Conservation (phyloP, 2,888 invertebrate species). For the Chrysotoxum bicinctum region DNA sequence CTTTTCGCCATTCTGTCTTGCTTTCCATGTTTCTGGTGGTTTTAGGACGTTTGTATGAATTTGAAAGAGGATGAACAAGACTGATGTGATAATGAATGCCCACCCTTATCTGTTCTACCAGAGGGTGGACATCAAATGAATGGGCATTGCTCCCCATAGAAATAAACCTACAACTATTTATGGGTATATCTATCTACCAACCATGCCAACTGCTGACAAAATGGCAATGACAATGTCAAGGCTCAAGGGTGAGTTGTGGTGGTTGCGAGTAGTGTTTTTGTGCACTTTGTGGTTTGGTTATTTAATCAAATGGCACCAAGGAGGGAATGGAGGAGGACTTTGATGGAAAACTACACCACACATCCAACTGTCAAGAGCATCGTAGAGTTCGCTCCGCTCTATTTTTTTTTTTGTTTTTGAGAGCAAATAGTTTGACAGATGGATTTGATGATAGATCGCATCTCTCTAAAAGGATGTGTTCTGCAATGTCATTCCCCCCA, state of each 20-base stretch:
- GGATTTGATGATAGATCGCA: constrained; percentile 53
- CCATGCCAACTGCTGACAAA: constrained; percentile 13
- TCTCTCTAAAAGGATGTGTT: constrained; percentile 1
- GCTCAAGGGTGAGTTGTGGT: constrained; percentile 63
- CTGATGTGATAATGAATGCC: constrained; percentile 41
- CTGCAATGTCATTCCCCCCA: constrained; percentile 15
- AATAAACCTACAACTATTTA: background rate
- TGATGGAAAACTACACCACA: constrained; percentile 18
- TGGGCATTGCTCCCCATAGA: constrained; percentile 41
- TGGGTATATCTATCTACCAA: background rate
- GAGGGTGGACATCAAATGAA: constrained; percentile 61
- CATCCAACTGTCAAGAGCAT: constrained; percentile 43
- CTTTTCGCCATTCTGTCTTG: constrained; percentile 29
- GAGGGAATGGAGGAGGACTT: background rate
- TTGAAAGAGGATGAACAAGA: constrained; percentile 36
- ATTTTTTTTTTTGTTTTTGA: constrained; percentile 23
- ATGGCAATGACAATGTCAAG: constrained; percentile 56
- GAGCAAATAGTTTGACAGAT: constrained; percentile 61
- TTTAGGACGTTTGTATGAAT: constrained; percentile 38
- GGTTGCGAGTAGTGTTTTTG: constrained; percentile 48
- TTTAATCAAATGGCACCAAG: constrained; percentile 52
- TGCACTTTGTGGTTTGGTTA: constrained; percentile 57
- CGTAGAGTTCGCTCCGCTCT: constrained; percentile 28
- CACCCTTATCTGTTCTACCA: constrained; percentile 51
- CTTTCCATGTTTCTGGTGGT: constrained; percentile 33